phyloP scores from a whole-genome alignment of 2,113 vertebrate species.

The Brachionichthys hirsutus region DNA sequence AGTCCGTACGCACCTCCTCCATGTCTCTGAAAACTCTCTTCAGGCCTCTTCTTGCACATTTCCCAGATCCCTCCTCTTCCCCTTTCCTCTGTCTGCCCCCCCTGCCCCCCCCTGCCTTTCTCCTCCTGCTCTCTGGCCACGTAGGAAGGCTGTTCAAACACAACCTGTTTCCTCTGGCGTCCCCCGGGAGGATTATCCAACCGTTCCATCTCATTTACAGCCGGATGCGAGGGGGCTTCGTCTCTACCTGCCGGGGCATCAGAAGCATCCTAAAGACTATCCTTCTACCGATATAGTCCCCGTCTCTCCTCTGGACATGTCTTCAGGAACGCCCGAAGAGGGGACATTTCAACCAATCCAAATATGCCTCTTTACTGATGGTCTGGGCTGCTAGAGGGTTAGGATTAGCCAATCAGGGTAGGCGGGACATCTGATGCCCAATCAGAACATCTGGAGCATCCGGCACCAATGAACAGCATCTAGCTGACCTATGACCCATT shows the following conservation, averaged over 20 bases:
- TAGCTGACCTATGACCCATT: conserved; percentile 53
- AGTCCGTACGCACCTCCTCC: conserved; percentile 25
- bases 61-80: conserved; percentile 22
- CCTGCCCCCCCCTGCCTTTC: neutral
- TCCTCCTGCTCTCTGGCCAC: conserved; percentile 40
- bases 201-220: conserved; percentile 58
- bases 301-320: too few relatives aligned
- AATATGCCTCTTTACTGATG: conserved; percentile 22
- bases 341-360: conserved; percentile 36
- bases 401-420: conserved; percentile 46
- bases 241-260: too few relatives aligned
- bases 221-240: conserved; percentile 40
- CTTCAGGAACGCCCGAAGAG: conserved; percentile 43
- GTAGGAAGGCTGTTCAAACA: conserved; percentile 67
- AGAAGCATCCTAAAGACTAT: too few relatives aligned
- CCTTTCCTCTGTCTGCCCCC: conserved; percentile 5
- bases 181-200: conserved; percentile 54
- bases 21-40: conserved; percentile 4
- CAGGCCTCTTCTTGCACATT: conserved; percentile 20
- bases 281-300: too few relatives aligned
- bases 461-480: conserved; percentile 48
- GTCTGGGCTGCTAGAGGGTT: conserved; percentile 9
- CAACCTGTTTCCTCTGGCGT: conserved; percentile 67
- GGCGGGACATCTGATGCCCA: conserved; percentile 60
- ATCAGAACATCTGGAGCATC: conserved; percentile 63